A percentile compares a stretch with the other conserved stretches of the same genome.
These are phyloP conservation scores for Benthosema pterotum DNA, from an alignment of 2,797 vertebrate genomes.

Conservation along the genomic window DNA sequence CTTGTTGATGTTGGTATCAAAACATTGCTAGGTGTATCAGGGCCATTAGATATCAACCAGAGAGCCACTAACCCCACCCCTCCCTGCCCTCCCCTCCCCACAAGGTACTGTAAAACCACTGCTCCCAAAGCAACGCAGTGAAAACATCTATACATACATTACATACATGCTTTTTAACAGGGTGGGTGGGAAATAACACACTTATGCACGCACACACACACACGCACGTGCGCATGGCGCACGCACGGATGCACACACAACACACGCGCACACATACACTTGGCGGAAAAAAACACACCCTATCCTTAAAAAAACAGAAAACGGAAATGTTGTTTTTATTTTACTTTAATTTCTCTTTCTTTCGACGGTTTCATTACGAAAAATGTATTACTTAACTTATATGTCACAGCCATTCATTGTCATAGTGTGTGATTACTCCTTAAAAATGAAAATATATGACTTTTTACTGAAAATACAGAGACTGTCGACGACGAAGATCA, in stretches of 20 bases:
- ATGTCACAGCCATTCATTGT: constrained; percentile 81
- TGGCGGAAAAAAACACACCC: constrained; percentile 50
- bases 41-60: no score
- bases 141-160: no score
- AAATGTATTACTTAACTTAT: constrained; percentile 80
- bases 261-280: constrained; percentile 3
- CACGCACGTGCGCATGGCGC: constrained; percentile 26
- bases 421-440: constrained; percentile 85
- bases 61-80: no score
- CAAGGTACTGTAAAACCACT: no score
- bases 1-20: no score
- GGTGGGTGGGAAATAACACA: no score
- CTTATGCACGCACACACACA: constrained; percentile 22
- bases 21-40: no score
- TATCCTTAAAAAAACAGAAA: constrained; percentile 59
- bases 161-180: no score
- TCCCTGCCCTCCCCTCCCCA: no score
- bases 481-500: constrained; percentile 66
- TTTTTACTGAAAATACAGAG: constrained; percentile 81
- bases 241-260: constrained; percentile 19
- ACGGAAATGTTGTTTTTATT: constrained; percentile 65
- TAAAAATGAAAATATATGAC: constrained; percentile 80
- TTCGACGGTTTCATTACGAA: constrained; percentile 67
- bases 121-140: no score
- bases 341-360: constrained; percentile 73